These are phyloP conservation scores for Zaprionus inermis DNA, from an alignment of 1,140 invertebrate genomes.

Conservation along the genomic window DNA sequence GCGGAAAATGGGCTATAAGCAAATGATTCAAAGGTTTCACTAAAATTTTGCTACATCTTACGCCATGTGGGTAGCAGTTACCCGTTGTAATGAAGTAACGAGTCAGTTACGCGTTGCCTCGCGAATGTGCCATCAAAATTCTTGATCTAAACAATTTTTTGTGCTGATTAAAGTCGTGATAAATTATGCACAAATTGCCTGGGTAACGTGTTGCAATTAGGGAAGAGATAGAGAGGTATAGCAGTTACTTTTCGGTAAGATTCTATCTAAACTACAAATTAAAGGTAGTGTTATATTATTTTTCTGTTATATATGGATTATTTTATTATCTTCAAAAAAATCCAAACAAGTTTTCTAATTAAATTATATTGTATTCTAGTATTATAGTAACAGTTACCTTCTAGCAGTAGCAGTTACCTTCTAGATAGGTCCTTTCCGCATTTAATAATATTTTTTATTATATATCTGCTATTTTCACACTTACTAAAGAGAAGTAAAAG, in stretches of 20 bases:
- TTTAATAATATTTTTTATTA: neutral
- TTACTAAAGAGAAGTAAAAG: too few species aligned
- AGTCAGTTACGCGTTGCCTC: slow-evolving; percentile 11
- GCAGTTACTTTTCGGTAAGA: neutral
- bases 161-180: slow-evolving; percentile 10
- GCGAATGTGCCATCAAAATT: neutral
- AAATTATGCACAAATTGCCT: slow-evolving; percentile 5
- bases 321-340: too few species aligned
- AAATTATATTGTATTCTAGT: too few species aligned
- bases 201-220: neutral
- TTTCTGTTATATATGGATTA: neutral
- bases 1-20: slow-evolving; percentile 47
- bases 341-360: too few species aligned
- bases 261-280: neutral
- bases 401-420: neutral
- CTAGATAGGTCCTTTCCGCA: neutral
- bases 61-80: slow-evolving; percentile 19
- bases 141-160: slow-evolving; percentile 2
- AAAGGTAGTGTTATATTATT: neutral
- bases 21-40: slow-evolving; percentile 46
- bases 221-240: neutral
- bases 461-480: neutral
- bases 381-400: neutral
- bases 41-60: slow-evolving; percentile 31
- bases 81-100: slow-evolving; percentile 13